Base-by-base conservation (phyloP, 2,888 invertebrate species). In the Brenthis daphne region DNA sequence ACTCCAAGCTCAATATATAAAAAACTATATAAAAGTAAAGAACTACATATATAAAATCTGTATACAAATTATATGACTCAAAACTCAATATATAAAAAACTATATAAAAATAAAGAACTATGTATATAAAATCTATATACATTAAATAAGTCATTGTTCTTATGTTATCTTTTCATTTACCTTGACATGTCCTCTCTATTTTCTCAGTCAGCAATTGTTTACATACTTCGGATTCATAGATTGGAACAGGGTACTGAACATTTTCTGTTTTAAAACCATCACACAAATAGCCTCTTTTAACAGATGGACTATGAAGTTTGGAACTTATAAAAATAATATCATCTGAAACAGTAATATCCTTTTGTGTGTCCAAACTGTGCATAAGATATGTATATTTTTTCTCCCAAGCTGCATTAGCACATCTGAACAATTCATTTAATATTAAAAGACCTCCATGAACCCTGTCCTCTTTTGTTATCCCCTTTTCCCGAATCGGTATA, bases 361-460 rank as follows among this genome's bases (percentile, higher is more conserved):
- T 89, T 68, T 91, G 89, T 64, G 90, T 86, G 61, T 92, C 88
- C 56, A 93, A 79, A 64, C 94, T 94, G 58, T 94, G 94, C 91
- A 96, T 96, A 1, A 97, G 85, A n/a, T 93, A 89, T 68, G 95
- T 95, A 80, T 97, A 97, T 76, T 95, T 96, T 63, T 95, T 94
- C 80, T 98, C 98, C 97, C 98, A 98, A 33, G 94, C 94, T 0
- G 96, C 95, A 90, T 99, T 98, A 55, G 98, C 96, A 82, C 97
- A 97, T 68, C 99, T 94, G 16, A 99, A 93, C 3, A 99, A 91
- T 87, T 99, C 99, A 89, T 99, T 99, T 43, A 99, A 93, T 24
- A 99, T 97, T 53, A 99, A 94, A 14, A 99, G 91, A 0, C 98
- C 97, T 47, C 99, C 99, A 84, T 99, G 99, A 24, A 97, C 95